Evolutionary conservation across 1,140 invertebrate species (phyloP), one percentile per base, ranked within the genome.

Genomic region (Drusus annulatus): DNA sequence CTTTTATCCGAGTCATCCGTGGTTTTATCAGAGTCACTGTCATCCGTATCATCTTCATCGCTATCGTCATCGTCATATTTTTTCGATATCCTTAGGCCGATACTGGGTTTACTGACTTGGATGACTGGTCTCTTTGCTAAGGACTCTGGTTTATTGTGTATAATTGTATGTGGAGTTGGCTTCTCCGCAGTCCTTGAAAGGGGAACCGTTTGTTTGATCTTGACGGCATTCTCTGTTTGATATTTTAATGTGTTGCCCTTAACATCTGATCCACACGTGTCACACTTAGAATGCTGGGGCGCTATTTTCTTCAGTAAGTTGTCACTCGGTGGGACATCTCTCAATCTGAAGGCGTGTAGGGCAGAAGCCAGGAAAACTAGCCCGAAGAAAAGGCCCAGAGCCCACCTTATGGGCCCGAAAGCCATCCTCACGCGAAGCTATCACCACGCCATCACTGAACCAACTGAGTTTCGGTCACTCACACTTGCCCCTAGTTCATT

Each of bases 311-410:
- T 86, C 86, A 83, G 78, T 8, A 58, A 16, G 86, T 58, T 85
- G 54, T 84, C 81, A 73, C 68, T 81, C 85, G 85, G 86, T 76
- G 86, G 87, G 84, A 87, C 84, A 81, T 88, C 87, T 65, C 88
- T 87, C 78, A 90, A 84, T 78, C 88, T 88, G 84, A 90, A 90
- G 86, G 88, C 88, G 82, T 86, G 88, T 86, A 88, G 87, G 84
- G 88, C 87, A 84, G 87, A 87, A 50, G 86, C 86, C 85, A 89
- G 85, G 81, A 89, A 85, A 82, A 86, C 85, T 79, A 89, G 80
- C 81, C 88, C 84, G 85, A 81, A 13, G 56, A 88, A 87, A 86
- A 90, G 86, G 86, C 85, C 84, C 83, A 89, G 45, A 1, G 65
- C 63, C 36, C 50, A 69, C 23, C 76, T 63, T 25, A 23, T 10